Base-by-base conservation (phyloP, 2,797 vertebrate species). In the Sebastes cheni region DNA sequence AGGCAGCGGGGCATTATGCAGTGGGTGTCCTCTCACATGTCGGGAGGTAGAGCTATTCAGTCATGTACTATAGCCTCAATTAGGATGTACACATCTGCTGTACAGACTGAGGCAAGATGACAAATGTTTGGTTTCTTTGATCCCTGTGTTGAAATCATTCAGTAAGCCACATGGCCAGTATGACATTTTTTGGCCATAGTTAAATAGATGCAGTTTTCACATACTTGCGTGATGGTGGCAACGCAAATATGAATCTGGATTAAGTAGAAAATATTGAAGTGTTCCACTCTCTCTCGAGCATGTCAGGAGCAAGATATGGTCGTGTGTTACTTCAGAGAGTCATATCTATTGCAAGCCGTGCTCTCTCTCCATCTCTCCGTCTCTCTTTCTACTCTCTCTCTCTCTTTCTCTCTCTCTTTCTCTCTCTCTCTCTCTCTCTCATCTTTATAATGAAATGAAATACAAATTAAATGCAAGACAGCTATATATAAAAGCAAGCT, bases 171-270 rank as follows among this genome's bases (percentile, higher is more conserved):
- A 67, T 22, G 32, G 72, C 22, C 77, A 36, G 69, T 30, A 3
- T 46, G 25, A 34, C 6, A 54, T 30, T 46, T 52, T 72, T 69
- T 60, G 55, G 52, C 68, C 50, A 18, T 8, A 5, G 56, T 50
- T 59, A 64, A 76, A 81, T 60, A 29, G 54, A 84, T 82, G 18
- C 50, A 36, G 32, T 75, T 85, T 82, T 76, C 60, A 61, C 65
- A 78, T 32, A 34, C 42, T 60, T 73, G 65, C 18, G 14, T 75
- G 34, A 76, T 72, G 50, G n/a, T 30, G 32, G 55, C 25, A 65
- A 86, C 79, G 75, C 81, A 88, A 86, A 86, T 82, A 56, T 67
- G 27, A 76, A 69, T 82, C 65, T 8, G 36, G 67, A 86, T 86
- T 67, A 73, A 59, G 23, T 22, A 52, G 75, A 80, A 80, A 79